phyloP scores from a whole-genome alignment of 2,113 vertebrate species.

The Oreochromis aureus region DNA sequence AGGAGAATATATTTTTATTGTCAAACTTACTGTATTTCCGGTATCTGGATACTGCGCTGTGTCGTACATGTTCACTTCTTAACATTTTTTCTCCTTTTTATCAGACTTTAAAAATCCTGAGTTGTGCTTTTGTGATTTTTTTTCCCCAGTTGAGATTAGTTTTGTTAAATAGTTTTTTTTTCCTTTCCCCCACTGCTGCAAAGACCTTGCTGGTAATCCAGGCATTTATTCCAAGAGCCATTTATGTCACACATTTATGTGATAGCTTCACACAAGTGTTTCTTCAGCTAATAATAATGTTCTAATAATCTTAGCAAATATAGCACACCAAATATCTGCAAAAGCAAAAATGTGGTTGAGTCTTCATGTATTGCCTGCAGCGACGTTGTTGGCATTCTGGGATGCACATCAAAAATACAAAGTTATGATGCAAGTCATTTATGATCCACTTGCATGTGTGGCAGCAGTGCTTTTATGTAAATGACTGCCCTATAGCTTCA shows the following conservation, averaged over 20 bases:
- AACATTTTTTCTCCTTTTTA: neutral
- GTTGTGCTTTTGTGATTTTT: neutral
- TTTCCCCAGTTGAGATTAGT: neutral
- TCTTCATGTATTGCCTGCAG: neutral
- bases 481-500: neutral
- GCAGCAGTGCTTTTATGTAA: neutral
- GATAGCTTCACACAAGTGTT: neutral
- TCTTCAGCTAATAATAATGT: neutral
- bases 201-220: neutral
- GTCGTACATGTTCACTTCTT: accelerated
- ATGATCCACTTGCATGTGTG: neutral
- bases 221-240: neutral
- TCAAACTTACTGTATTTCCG: neutral
- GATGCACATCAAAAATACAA: neutral
- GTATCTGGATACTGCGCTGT: neutral
- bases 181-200: accelerated
- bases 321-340: neutral
- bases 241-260: neutral
- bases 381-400: neutral
- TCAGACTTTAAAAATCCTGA: neutral
- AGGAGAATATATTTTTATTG: neutral
- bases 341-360: neutral
- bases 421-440: neutral
- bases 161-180: neutral
- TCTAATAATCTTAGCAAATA: neutral